Percentiles rank a stretch among this genome's conserved stretches.
Evolutionary conservation across 2,113 vertebrate species (phyloP).

Genomic region (Lasiurus borealis): DNA sequence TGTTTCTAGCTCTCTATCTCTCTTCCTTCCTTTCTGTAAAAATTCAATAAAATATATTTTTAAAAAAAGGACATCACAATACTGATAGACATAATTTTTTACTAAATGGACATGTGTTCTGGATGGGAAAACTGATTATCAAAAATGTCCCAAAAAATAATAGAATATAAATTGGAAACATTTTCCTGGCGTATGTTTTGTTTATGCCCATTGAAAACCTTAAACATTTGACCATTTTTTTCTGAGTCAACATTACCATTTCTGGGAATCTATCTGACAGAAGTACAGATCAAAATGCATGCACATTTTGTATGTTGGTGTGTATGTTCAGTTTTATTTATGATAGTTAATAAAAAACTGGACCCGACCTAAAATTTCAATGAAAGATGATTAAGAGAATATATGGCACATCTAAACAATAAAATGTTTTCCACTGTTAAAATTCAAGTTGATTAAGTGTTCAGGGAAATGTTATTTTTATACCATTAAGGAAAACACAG

Average conservation of each 20-base stretch:
- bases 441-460: neutral
- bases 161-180: neutral
- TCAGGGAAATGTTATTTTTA: conserved; percentile 14
- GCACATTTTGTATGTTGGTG: neutral
- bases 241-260: neutral
- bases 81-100: neutral
- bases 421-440: conserved; percentile 33
- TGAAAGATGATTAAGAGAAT: conserved; percentile 31
- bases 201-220: neutral
- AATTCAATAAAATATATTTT: too few relatives aligned
- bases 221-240: neutral
- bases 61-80: neutral
- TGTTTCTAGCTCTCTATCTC: too few relatives aligned
- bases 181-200: neutral
- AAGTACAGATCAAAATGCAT: conserved; percentile 7
- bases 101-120: conserved; percentile 1
- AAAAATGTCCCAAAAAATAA: neutral
- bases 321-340: conserved; percentile 12
- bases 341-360: neutral
- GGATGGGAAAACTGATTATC: neutral
- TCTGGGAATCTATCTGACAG: neutral
- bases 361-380: neutral
- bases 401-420: neutral
- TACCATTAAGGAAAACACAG: neutral
- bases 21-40: too few relatives aligned